phyloP scores from a whole-genome alignment of 2,113 vertebrate species.

The Coregonus clupeaformis region DNA sequence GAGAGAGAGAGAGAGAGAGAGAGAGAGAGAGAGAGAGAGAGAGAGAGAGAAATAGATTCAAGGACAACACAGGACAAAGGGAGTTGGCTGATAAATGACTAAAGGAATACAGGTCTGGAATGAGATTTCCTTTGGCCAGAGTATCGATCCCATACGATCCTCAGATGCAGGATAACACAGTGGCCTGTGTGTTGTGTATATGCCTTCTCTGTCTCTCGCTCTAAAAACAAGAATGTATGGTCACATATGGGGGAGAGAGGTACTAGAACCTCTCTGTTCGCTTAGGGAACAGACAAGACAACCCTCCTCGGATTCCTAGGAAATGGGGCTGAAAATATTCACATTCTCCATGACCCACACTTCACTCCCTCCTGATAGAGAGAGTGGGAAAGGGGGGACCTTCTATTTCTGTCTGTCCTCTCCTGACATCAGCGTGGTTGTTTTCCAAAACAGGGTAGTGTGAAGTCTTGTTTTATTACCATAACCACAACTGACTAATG shows the following conservation, averaged over 20 bases:
- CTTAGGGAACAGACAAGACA: constrained; percentile 2
- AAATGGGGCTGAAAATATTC: neutral
- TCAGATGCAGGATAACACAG: constrained; percentile 14
- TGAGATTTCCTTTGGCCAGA: constrained; percentile 22
- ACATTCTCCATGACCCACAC: neutral
- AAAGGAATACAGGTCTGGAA: neutral
- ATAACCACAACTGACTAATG: too few species aligned
- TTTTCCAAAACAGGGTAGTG: neutral
- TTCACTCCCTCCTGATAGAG: neutral
- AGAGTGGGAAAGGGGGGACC: neutral
- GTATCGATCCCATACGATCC: constrained; percentile 11
- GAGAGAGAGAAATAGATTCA: neutral
- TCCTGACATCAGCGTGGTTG: neutral
- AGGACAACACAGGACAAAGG: neutral
- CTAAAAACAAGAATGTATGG: too few species aligned
- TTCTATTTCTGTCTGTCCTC: neutral
- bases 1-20: too few species aligned
- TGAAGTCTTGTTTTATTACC: neutral
- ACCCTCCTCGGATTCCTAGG: neutral
- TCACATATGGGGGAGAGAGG: neutral
- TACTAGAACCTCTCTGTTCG: neutral
- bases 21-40: too few species aligned
- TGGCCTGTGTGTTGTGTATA: constrained; percentile 10
- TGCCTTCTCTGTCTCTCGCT: too few species aligned
- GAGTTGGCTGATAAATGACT: neutral